A percentile compares a stretch with the other conserved stretches of the same genome.
These are phyloP conservation scores for Hofmannophila pseudospretella DNA, from an alignment of 2,888 invertebrate species.

Conservation along the genomic window DNA sequence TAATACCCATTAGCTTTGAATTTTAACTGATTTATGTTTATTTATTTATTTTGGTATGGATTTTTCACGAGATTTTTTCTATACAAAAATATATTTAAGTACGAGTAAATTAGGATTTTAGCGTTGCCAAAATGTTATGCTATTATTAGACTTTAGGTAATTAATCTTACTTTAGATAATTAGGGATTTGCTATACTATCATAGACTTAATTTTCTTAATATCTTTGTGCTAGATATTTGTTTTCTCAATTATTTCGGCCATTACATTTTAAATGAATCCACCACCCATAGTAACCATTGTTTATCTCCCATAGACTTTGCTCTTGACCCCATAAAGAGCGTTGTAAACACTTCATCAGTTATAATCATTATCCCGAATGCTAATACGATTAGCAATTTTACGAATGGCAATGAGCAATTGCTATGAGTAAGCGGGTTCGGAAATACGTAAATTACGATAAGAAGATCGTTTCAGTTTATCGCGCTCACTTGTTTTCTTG, in stretches of 20 bases:
- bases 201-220: too few species aligned
- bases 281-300: slow-evolving; percentile 5
- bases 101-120: too few species aligned
- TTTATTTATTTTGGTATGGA: too few species aligned
- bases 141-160: too few species aligned
- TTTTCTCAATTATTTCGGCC: background rate
- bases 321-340: slow-evolving; percentile 31
- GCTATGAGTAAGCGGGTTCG: slow-evolving; percentile 24
- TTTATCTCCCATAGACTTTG: slow-evolving; percentile 10
- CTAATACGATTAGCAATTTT: slow-evolving; percentile 55
- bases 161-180: too few species aligned
- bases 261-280: slow-evolving; percentile 4
- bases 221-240: too few species aligned
- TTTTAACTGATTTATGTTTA: background rate
- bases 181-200: too few species aligned
- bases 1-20: background rate
- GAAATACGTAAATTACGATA: slow-evolving; percentile 20
- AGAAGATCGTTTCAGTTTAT: slow-evolving; percentile 5
- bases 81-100: too few species aligned
- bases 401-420: slow-evolving; percentile 32
- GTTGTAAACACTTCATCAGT: slow-evolving; percentile 31
- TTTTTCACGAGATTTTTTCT: too few species aligned
- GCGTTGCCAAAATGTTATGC: too few species aligned
- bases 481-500: slow-evolving; percentile 15
- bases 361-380: slow-evolving; percentile 40